Base-by-base conservation (phyloP, 92 coral and sea anemone species). In the Phenganax subtilis region DNA sequence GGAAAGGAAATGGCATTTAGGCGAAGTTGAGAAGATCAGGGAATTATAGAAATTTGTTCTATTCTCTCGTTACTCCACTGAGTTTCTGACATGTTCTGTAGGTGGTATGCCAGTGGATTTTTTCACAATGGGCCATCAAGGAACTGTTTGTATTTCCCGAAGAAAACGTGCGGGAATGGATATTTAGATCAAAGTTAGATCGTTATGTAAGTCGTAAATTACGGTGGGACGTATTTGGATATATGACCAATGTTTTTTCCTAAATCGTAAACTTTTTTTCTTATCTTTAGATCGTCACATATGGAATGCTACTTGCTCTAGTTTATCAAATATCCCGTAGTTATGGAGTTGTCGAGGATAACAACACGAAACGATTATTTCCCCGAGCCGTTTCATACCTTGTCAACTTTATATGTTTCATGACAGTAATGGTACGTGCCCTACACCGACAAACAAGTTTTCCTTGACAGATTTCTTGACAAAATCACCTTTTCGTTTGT, bases 111-210 rank as follows among this genome's bases (percentile, higher is more conserved):
- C 87, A 90, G 61, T 90, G 97, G 97, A 70, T 94, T 54, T 94
- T 94, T 86, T 94, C 98, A 44, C 98, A 94, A 81, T 94, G 97
- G 98, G 98, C 98, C 37, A 81, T 94, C 62, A 94, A 94, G 85
- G 97, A 94, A 69, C 89, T 94, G 62, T 94, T 94, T 84, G 91
- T 94, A 12, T 97, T 92, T 85, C 92, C 84, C 30, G 87, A 92
- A 80, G 97, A 91, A 20, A 87, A 92, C 56, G 98, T 94, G n/a
- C 82, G 90, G 47, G 98, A 94, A 64, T 94, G 98, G 98, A 86
- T 93, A 81, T 94, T 94, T 75, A 78, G 98, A 69, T 92, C 98
- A 12, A 85, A 93, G 87, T 90, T 94, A n/a, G 98, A 94, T 80
- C 87, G 98, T 90, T 94, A 94, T 85, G 98, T 94, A 80, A 94